Evolutionary conservation across 2,888 invertebrate species (phyloP), one percentile per base, ranked within the genome.

Genomic region (Stegana nigrithorax): DNA sequence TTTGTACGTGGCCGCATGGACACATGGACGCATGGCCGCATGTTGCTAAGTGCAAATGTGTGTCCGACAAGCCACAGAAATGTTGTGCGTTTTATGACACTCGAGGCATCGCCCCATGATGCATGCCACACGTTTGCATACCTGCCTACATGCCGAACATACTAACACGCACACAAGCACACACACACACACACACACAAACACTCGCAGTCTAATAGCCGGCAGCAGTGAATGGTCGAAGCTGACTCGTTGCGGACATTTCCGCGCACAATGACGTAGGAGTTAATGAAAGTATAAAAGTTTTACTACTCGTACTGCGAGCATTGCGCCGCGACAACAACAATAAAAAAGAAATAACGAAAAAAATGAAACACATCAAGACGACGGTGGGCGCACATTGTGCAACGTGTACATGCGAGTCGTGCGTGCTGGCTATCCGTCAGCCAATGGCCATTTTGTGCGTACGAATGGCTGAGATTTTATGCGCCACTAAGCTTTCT

Each of bases 281-380:
- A 73, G 73, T 72, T 75, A 75, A 75, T 77, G 75, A 75, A 78
- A 72, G 72, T 72, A 71, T 78, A 78, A 76, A 78, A 77, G 65
- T 78, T 76, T 76, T 76, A 76, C 70, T 71, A 66, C n/a, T n/a
- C n/a, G n/a, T 39, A 63, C 68, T 70, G 68, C 71, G n/a, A n/a
- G n/a, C n/a, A n/a, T n/a, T n/a, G n/a, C n/a, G n/a, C n/a, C n/a
- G n/a, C n/a, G n/a, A n/a, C n/a, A n/a, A n/a, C n/a, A n/a, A n/a
- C n/a, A n/a, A n/a, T n/a, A n/a, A n/a, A n/a, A n/a, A n/a, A n/a
- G n/a, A n/a, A n/a, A n/a, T 72, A 73, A 65, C 53, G 65, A 21
- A 32, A 61, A 21, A 65, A 58, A 64, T 59, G 60, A n/a, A n/a
- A n/a, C n/a, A 47, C 50, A 44, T 36, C 57, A 56, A 53, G 36